Evolutionary conservation across 1,140 invertebrate species (phyloP), one percentile per base, ranked within the genome.

Genomic region (Globodera rostochiensis): DNA sequence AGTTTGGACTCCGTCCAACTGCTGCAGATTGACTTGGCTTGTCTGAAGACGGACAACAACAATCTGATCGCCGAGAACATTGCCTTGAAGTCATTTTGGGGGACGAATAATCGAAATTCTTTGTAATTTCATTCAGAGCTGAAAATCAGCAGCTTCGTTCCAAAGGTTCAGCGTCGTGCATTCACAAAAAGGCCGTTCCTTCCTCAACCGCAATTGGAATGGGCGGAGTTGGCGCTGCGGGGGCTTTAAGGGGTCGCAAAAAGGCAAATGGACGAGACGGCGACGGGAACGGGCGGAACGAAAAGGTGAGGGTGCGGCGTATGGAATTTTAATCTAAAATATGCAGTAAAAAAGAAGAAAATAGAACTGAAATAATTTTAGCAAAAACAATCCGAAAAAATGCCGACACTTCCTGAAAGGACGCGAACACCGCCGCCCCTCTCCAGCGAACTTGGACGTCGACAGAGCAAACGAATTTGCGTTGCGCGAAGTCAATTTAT

Each of bases 31-130:
- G 82, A 84, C 47, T 76, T 83, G 60, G 82, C 82, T 1, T 83
- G 82, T 53, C 82, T 82, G 50, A 82, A 84, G 19, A 83, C 80
- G 6, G 82, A 83, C 21, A 83, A 84, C 82, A 84, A 83, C n/a
- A 83, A 84, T 6, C 50, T 83, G 6, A 82, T 82, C 8, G 71
- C 80, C 6, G 82, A 83, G 71, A 82, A 83, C 50, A 84, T 83
- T 45, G 82, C 80, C 5, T 84, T 83, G 66, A 83, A 83, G 82
- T 83, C 46, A 80, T 46, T n/a, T 46, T 47, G 70, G 36, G 19
- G 66, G 25, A 8, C 1, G 11, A 50, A 36, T 77, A 47, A 4
- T 3, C 9, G 11, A n/a, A 8, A 5, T n/a, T 25, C 8, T 4
- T 78, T 47, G 46, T 45, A 79, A 79, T 36, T 15, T 79, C n/a